These are phyloP conservation scores for Corvus hawaiiensis DNA, from an alignment of 2,113 vertebrate genomes.

Conservation along the genomic window DNA sequence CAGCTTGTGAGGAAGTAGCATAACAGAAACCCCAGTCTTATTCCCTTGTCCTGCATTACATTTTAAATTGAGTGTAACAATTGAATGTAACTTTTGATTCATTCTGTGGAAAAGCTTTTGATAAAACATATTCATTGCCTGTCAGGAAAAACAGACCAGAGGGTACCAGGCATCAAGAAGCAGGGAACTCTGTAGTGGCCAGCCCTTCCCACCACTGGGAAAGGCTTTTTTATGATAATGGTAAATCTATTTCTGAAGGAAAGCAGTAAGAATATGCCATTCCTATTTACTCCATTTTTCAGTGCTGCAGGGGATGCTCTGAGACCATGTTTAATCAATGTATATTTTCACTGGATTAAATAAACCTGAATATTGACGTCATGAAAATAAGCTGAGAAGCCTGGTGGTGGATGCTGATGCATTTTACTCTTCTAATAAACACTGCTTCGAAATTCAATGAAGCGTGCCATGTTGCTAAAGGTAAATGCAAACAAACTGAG, in stretches of 20 bases:
- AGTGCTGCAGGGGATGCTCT: not conserved
- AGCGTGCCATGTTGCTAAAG: not conserved
- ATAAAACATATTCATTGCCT: not conserved
- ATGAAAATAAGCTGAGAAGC: constrained; percentile 32
- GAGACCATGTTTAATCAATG: not conserved
- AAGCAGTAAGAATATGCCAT: not conserved
- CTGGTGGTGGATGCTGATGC: not conserved
- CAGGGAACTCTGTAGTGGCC: not conserved
- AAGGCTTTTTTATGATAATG: not conserved
- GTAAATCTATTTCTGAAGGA: not conserved
- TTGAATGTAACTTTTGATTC: not conserved
- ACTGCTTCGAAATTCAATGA: constrained; percentile 1
- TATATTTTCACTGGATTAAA: constrained; percentile 53
- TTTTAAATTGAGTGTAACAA: not conserved
- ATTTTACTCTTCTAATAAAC: constrained; percentile 8
- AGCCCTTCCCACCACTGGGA: not conserved
- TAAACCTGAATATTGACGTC: constrained; percentile 21
- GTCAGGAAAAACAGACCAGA: not conserved
- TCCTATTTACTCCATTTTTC: not conserved
- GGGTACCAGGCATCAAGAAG: not conserved
- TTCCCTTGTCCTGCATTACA: not conserved
- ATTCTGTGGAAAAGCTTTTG: constrained; percentile 1
- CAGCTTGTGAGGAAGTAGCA: not conserved
- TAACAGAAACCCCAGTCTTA: not conserved
- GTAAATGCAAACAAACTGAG: constrained; percentile 17